phyloP scores from a whole-genome alignment of 2,888 invertebrate genomes.

The Proisotoma minuta region DNA sequence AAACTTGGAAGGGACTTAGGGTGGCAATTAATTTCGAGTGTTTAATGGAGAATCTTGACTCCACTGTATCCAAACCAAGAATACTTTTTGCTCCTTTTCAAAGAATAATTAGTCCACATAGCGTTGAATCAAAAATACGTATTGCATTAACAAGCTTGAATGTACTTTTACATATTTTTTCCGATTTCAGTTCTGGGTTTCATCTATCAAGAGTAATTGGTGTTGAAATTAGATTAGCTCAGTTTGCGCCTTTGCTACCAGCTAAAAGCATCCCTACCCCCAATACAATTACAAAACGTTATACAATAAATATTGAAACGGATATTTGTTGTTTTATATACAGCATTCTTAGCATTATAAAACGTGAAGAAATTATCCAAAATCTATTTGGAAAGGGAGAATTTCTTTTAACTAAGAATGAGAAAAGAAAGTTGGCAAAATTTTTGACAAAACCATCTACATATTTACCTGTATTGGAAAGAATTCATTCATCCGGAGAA shows the following conservation, averaged over 20 bases:
- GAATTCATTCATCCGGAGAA: background rate
- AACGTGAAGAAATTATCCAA: background rate
- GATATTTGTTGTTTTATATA: background rate
- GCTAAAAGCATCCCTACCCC: background rate
- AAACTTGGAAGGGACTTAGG: background rate
- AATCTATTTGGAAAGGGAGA: background rate
- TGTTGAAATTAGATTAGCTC: background rate
- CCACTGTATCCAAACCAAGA: background rate
- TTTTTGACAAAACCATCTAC: background rate
- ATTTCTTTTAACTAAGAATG: background rate
- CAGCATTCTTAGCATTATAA: background rate
- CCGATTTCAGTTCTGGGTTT: background rate
- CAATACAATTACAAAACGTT: background rate
- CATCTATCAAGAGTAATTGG: background rate
- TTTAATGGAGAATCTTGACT: background rate
- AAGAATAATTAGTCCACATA: background rate
- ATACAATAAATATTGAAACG: background rate
- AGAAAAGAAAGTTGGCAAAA: background rate
- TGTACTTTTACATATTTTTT: background rate
- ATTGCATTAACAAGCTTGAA: background rate
- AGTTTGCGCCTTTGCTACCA: background rate
- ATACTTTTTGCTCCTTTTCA: background rate
- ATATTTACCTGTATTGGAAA: background rate
- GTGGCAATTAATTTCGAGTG: background rate
- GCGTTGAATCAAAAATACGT: background rate